These are phyloP conservation scores for Ceraclea dissimilis DNA, from an alignment of 2,888 invertebrate species.

Conservation along the genomic window DNA sequence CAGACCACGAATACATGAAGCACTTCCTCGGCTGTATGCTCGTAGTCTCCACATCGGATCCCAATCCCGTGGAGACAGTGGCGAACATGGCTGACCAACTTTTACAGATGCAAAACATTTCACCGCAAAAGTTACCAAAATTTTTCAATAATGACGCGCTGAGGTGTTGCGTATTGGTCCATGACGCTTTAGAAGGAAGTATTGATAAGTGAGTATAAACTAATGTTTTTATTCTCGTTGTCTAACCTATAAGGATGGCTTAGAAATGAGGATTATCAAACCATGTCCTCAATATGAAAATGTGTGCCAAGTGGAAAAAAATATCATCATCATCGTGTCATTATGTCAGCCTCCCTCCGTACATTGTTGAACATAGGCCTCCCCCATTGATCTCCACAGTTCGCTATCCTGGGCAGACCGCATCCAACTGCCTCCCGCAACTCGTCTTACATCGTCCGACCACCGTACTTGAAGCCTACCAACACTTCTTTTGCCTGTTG, in stretches of 20 bases:
- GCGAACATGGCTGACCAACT: conserved; percentile 72
- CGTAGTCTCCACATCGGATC: conserved; percentile 62
- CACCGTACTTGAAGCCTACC: no score
- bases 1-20: conserved; percentile 94
- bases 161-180: conserved; percentile 82
- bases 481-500: no score
- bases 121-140: conserved; percentile 72
- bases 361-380: no score
- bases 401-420: no score
- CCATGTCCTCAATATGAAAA: not conserved
- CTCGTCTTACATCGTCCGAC: no score
- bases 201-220: conserved; percentile 59
- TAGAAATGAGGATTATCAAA: not conserved
- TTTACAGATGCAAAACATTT: conserved; percentile 67
- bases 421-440: no score
- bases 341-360: no score
- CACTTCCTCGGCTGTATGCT: conserved; percentile 80
- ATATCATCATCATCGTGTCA: no score
- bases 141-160: conserved; percentile 75
- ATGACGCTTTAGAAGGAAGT: conserved; percentile 70
- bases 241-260: not conserved
- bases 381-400: no score
- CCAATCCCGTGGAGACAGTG: conserved; percentile 72
- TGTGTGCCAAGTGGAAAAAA: no score
- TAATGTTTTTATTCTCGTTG: not conserved